Base-by-base conservation (phyloP, 2,888 invertebrate species). In the Drosophila fungiperda region DNA sequence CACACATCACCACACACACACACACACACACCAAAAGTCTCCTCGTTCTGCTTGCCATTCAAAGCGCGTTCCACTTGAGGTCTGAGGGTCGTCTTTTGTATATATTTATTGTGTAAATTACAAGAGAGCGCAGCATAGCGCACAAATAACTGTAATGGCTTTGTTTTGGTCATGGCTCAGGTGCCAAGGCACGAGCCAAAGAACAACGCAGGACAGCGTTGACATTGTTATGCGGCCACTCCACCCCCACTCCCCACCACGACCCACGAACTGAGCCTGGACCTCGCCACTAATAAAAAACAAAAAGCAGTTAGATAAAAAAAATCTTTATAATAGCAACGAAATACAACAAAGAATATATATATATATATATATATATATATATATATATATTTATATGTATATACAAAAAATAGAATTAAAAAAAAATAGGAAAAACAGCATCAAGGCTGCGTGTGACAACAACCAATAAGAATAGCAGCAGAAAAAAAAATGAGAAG, bases 61-160 rank as follows among this genome's bases (percentile, higher is more conserved):
- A 72, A 76, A 65, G 64, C 58, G 64, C 71, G 59, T 61, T 55
- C 65, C 71, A 76, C 60, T 77, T 68, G 74, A 68, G 73, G 52
- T 62, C 54, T 55, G 54, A 65, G 76, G 76, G 65, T 76, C 77
- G 78, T 67, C 87, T 75, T 87, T 85, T 89, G 83, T 86, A 77
- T 82, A 85, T 85, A 85, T 89, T 86, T 86, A 89, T 89, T 85
- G 85, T 85, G 85, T 87, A 89, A 85, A 86, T 86, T 89, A 89
- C 83, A 82, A 76, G 73, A 81, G 76, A 80, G 82, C 84, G 82
- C 80, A 82, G 76, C 89, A 84, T 88, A 79, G 87, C 80, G 80
- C 87, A 86, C 87, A 86, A 86, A 86, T 89, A 86, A 86, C 80
- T 80, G 87, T 89, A 86, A 86, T 86, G 87, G 88, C 89, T 89